Evolutionary conservation across 2,797 vertebrate species (phyloP).

Genomic region (Lepus townsendii): DNA sequence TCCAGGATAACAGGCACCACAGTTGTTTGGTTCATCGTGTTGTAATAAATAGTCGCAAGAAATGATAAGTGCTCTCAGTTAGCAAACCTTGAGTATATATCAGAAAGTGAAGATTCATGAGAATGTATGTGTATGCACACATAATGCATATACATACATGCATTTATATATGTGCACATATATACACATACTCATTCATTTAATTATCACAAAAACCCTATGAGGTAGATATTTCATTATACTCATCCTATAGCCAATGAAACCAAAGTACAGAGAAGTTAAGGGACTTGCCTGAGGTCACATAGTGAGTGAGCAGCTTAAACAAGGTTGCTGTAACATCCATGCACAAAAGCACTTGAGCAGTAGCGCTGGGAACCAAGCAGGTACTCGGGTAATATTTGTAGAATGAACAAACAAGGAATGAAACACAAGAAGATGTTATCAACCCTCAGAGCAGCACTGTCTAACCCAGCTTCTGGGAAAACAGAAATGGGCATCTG

Average conservation of each 20-base stretch:
- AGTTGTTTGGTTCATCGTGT: not conserved
- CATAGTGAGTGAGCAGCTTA: not conserved
- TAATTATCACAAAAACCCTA: not conserved
- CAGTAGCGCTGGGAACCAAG: not conserved
- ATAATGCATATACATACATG: too few species aligned
- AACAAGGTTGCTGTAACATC: not conserved
- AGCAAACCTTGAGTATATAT: not conserved
- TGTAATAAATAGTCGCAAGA: slow-evolving; percentile 14
- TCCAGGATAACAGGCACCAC: not conserved
- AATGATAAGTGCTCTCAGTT: not conserved
- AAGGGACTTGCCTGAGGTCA: not conserved
- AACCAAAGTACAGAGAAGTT: not conserved
- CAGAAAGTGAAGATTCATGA: not conserved
- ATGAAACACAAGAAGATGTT: not conserved
- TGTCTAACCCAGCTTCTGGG: not conserved
- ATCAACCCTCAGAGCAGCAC: not conserved
- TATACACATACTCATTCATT: not conserved
- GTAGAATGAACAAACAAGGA: not conserved
- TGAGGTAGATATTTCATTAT: not conserved
- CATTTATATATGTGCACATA: not conserved
- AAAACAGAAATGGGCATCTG: not conserved
- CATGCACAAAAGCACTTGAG: not conserved
- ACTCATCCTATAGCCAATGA: not conserved
- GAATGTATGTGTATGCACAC: not conserved
- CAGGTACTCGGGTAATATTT: not conserved